phyloP scores from a whole-genome alignment of 2,797 vertebrate species.

The Crocidura indochinensis region DNA sequence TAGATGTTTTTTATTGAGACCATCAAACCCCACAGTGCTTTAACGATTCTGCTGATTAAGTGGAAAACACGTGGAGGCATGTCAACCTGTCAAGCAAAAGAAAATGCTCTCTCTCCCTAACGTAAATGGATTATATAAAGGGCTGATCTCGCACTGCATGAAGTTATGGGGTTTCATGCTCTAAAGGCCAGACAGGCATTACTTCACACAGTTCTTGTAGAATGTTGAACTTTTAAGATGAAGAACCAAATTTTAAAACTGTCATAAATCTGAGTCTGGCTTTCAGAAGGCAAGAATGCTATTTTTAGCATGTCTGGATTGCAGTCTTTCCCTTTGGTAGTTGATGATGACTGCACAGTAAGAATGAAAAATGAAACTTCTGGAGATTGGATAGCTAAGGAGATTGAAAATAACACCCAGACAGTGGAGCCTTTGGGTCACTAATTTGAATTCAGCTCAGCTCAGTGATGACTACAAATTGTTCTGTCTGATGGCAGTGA shows the following conservation, averaged over 20 bases:
- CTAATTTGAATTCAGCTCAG: slow-evolving; percentile 85
- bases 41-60: slow-evolving; percentile 85
- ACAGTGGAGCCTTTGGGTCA: slow-evolving; percentile 76
- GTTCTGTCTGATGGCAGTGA: slow-evolving; percentile 75
- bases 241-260: slow-evolving; percentile 85
- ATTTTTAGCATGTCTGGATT: slow-evolving; percentile 85
- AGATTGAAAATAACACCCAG: slow-evolving; percentile 85
- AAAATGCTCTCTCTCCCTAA: slow-evolving; percentile 72
- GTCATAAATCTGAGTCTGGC: slow-evolving; percentile 85
- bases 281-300: slow-evolving; percentile 84
- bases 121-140: slow-evolving; percentile 73
- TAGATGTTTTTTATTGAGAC: slow-evolving; percentile 79
- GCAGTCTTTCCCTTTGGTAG: slow-evolving; percentile 83
- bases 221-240: slow-evolving; percentile 81
- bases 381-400: slow-evolving; percentile 82
- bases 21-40: slow-evolving; percentile 76
- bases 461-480: slow-evolving; percentile 82
- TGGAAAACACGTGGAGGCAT: slow-evolving; percentile 75
- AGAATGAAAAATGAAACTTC: slow-evolving; percentile 87
- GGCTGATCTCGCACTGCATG: slow-evolving; percentile 26
- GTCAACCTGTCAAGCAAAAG: slow-evolving; percentile 78
- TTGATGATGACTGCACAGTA: slow-evolving; percentile 85
- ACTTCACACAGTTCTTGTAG: slow-evolving; percentile 73
- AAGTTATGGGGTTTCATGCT: slow-evolving; percentile 72
- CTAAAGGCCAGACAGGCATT: slow-evolving; percentile 80